Percentiles rank a stretch among this genome's conserved stretches.
phyloP scores from a whole-genome alignment of 2,797 vertebrate species.

The Manis crassicaudata region DNA sequence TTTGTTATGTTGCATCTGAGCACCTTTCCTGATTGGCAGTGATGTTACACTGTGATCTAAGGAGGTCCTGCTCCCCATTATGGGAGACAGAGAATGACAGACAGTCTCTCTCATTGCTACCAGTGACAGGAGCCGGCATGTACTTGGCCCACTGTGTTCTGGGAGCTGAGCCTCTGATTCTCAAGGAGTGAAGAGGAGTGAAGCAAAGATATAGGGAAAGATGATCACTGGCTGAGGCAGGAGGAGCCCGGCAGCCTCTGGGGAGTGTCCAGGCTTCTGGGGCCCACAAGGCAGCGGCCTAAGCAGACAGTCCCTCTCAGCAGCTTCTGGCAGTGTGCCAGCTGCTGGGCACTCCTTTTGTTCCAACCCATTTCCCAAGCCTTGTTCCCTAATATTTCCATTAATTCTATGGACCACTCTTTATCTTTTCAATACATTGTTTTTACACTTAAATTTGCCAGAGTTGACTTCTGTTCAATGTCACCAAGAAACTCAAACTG shows the following conservation, averaged over 20 bases:
- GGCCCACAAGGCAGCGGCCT: neutral
- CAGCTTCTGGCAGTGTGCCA: neutral
- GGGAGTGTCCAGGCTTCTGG: neutral
- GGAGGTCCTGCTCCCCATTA: too few relatives aligned
- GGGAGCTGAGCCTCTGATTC: neutral
- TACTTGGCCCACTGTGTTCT: neutral
- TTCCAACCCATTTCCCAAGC: neutral
- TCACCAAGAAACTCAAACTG: neutral
- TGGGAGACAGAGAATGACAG: neutral
- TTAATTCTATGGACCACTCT: too few relatives aligned
- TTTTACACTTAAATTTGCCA: neutral
- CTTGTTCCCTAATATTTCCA: neutral
- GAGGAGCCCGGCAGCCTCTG: rapidly evolving
- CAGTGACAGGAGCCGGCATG: neutral
- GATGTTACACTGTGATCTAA: too few relatives aligned
- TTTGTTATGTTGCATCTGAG: neutral
- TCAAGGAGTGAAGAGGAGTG: neutral
- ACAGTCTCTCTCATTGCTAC: neutral
- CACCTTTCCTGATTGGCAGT: neutral
- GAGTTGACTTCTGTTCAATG: neutral
- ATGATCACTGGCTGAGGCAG: neutral
- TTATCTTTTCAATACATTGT: neutral
- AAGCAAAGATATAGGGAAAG: neutral
- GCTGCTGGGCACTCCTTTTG: neutral
- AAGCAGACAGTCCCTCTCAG: neutral